Conservation (phyloP, 1,140 invertebrate genomes). For the Drosophila azteca region DNA sequence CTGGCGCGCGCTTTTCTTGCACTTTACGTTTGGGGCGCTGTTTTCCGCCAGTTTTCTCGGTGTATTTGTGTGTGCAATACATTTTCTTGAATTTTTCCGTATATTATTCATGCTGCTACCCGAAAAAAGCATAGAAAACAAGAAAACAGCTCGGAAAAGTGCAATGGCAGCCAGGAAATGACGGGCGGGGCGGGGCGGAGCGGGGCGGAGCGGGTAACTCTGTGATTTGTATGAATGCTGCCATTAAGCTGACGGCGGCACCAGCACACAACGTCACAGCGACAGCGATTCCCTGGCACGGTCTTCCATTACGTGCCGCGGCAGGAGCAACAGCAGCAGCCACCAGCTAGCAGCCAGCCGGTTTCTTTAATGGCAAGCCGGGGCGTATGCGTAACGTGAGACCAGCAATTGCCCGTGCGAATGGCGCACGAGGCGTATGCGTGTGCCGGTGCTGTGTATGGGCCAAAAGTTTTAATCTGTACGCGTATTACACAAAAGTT, state of each 20-base stretch:
- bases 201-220: constrained; percentile 33
- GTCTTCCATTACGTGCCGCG: constrained; percentile 29
- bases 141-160: constrained; percentile 59
- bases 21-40: constrained; percentile 47
- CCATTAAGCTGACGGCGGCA: constrained; percentile 64
- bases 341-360: too few species aligned
- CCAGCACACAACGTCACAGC: neutral
- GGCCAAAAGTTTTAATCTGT: constrained; percentile 55
- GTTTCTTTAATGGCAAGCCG: constrained; percentile 22
- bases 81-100: constrained; percentile 69
- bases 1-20: constrained; percentile 69
- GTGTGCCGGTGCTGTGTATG: constrained; percentile 12
- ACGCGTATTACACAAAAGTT: constrained; percentile 54
- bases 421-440: constrained; percentile 29
- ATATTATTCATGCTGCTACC: constrained; percentile 61
- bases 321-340: too few species aligned
- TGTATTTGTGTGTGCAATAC: constrained; percentile 24
- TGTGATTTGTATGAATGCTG: constrained; percentile 73
- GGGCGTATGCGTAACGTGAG: constrained; percentile 58
- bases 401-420: constrained; percentile 6
- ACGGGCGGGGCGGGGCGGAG: neutral
- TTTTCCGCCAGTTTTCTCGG: constrained; percentile 34
- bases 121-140: constrained; percentile 31
- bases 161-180: constrained; percentile 59
- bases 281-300: constrained; percentile 18